These are phyloP conservation scores for Dolichallabes microphthalmus DNA, from an alignment of 2,113 vertebrate species.

Conservation along the genomic window DNA sequence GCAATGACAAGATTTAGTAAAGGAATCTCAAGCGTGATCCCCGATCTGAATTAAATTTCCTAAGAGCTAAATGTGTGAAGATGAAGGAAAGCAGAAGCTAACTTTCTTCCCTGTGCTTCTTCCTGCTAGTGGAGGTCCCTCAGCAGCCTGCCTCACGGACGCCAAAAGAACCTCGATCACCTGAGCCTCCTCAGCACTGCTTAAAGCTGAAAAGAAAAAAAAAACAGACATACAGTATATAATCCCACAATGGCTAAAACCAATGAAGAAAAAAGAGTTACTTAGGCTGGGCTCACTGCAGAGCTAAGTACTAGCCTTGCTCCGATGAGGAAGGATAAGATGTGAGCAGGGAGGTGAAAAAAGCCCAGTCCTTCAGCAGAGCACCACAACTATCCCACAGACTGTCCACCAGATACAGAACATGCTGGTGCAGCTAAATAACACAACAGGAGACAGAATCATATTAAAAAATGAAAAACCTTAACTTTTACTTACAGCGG, in stretches of 20 bases:
- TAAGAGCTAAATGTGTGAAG: background rate
- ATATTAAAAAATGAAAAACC: background rate
- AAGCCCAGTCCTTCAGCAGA: slow-evolving; percentile 85
- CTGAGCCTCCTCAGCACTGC: slow-evolving; percentile 65
- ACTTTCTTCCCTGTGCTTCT: slow-evolving; percentile 83
- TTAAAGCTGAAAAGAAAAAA: slow-evolving; percentile 68
- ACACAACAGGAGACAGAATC: background rate
- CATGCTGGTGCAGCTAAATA: slow-evolving; percentile 81
- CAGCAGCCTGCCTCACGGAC: slow-evolving; percentile 81
- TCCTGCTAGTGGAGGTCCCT: slow-evolving; percentile 79
- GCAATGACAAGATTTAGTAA: background rate
- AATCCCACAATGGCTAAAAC: background rate
- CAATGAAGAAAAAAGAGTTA: background rate
- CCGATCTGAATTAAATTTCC: background rate
- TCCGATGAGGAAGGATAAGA: slow-evolving; percentile 60
- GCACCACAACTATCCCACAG: slow-evolving; percentile 85
- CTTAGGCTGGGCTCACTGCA: background rate
- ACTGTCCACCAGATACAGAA: slow-evolving; percentile 87
- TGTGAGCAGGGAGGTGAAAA: slow-evolving; percentile 79
- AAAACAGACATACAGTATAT: slow-evolving; percentile 16
- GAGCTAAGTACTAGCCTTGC: slow-evolving; percentile 64
- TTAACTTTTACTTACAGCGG: background rate
- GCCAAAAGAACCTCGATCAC: slow-evolving; percentile 82
- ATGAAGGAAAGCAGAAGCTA: slow-evolving; percentile 6
- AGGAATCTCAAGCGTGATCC: background rate